Base-by-base conservation (phyloP, 2,888 invertebrate genomes). In the Lacanobia oleracea region DNA sequence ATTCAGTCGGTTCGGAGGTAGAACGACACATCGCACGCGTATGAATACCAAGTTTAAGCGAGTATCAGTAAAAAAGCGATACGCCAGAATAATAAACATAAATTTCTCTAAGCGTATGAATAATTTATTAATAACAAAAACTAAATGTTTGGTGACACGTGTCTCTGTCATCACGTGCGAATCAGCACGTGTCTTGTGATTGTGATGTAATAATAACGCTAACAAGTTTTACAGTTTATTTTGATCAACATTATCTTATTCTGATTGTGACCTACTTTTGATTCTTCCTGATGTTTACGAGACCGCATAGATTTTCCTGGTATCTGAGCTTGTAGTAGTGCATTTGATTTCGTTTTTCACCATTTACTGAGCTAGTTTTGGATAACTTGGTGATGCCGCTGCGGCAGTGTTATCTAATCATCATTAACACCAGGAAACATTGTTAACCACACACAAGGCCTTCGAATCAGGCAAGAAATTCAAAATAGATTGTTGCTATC, bases 401-500 rank as follows among this genome's bases (percentile, higher is more conserved):
- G 50, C 10, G 62, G 21, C 56, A 37, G 40, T 77, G 18, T 18
- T 18, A 57, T 76, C 18, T 51, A 33, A 70, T 23, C 50, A 57
- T 64, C 33, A 51, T 14, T 53, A 21, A 50, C 40, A 59, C 62
- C 50, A 57, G 75, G 64, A 76, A 67, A 67, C 33, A 40, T 59
- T 65, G n/a, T 33, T 10, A 14, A 75, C 4, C 45, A 59, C 57
- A 21, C 9, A 18, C 63, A 81, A 81, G 73, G 66, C 65, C 68
- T 71, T 60, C 50, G 65, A 81, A 70, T 67, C 62, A 71, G 72
- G 61, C 50, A 59, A 68, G 67, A 78, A 74, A 74, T 67, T 72
- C 40, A 67, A 64, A 59, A 67, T 72, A 72, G 72, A 75, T 73
- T 62, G 61, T 27, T 67, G 45, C 70, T 77, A 81, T 83, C 81